Conservation (phyloP, 2,113 vertebrate species). For the Halichoerus grypus region DNA sequence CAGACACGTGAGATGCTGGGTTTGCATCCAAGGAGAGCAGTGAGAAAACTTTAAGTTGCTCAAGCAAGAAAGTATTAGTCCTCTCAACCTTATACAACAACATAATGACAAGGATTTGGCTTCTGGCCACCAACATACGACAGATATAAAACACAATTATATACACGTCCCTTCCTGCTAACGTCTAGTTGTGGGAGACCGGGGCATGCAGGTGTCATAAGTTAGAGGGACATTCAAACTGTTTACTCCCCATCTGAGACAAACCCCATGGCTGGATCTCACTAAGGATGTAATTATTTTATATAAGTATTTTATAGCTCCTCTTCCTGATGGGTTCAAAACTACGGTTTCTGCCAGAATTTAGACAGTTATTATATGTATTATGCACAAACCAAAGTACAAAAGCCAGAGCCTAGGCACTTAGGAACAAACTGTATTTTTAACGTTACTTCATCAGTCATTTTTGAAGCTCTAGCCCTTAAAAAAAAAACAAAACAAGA, state of each 20-base stretch:
- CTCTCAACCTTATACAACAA: neutral
- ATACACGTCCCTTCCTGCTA: neutral
- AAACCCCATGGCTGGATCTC: neutral
- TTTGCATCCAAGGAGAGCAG: too few relatives aligned
- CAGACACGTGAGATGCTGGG: fast-evolving
- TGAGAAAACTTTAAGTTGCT: neutral
- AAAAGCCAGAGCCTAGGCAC: neutral
- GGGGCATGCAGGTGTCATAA: too few relatives aligned
- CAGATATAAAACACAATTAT: neutral
- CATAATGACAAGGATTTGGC: neutral
- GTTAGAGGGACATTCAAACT: neutral
- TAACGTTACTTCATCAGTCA: neutral
- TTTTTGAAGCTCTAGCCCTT: neutral
- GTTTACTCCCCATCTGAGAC: too few relatives aligned
- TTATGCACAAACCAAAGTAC: neutral
- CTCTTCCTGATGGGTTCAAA: neutral
- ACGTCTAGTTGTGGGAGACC: neutral
- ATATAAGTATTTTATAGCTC: neutral
- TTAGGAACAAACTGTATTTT: neutral
- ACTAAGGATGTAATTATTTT: neutral
- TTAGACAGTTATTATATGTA: neutral
- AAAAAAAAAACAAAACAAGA: neutral
- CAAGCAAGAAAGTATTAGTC: neutral
- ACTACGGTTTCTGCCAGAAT: neutral
- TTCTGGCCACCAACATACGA: neutral